Evolutionary conservation across 2,113 vertebrate species (phyloP).

Genomic region (Perognathus longimembris): DNA sequence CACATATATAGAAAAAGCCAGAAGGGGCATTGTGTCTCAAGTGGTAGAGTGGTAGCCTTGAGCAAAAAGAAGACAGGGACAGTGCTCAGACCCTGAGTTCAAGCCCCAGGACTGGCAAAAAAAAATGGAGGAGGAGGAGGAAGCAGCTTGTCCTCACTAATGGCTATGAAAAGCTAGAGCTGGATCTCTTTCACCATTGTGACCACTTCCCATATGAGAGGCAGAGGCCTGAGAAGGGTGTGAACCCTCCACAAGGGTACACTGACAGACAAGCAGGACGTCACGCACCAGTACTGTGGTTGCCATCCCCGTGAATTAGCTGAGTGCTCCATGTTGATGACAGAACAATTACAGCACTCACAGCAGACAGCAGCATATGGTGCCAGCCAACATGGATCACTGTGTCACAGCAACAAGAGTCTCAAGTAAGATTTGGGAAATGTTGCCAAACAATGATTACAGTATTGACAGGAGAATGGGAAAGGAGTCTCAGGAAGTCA

Average conservation of each 20-base stretch:
- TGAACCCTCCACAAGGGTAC: constrained; percentile 7
- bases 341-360: constrained; percentile 49
- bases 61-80: too few species aligned
- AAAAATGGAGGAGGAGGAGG: too few species aligned
- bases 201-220: neutral
- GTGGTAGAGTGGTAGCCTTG: too few species aligned
- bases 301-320: constrained; percentile 61
- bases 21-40: too few species aligned
- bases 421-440: constrained; percentile 58
- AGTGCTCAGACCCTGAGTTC: too few species aligned
- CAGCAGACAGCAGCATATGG: constrained; percentile 64
- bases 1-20: too few species aligned
- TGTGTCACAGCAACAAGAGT: constrained; percentile 58
- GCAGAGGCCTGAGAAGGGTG: neutral
- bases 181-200: neutral
- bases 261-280: constrained; percentile 47
- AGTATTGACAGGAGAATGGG: neutral
- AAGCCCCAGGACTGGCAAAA: too few species aligned
- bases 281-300: neutral
- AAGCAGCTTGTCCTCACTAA: neutral
- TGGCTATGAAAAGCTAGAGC: neutral
- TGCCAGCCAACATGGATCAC: constrained; percentile 50
- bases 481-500: constrained; percentile 30
- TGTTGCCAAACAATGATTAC: constrained; percentile 45
- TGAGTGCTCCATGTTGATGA: neutral